Base-by-base conservation (phyloP, 2,113 vertebrate species). In the Mormyrus iriodes region DNA sequence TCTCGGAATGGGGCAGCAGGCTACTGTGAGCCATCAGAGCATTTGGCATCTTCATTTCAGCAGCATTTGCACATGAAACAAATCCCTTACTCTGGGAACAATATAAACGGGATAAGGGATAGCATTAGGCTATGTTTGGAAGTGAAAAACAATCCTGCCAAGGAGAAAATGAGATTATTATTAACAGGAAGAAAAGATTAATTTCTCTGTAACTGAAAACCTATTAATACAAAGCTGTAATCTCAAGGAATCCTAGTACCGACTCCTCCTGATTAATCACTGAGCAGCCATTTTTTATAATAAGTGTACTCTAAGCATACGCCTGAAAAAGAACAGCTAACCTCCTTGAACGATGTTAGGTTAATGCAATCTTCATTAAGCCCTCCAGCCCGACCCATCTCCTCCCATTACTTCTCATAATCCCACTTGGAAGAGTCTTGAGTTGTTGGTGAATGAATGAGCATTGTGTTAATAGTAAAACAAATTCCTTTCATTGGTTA, bases 331-430 rank as follows among this genome's bases (percentile, higher is more conserved):
- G 49, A 58, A 21, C 21, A n/a, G 84, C 86, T 61, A 69, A 84
- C 55, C 83, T 85, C 52, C 85, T 55, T 49, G 21, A 84, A 53
- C 46, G 31, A 55, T 83, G 85, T 53, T 89, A 35, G 39, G 88
- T 87, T 89, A 87, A 90, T 87, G 85, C 48, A 44, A 88, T 82
- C 90, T 88, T 85, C 49, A 89, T 91, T 44, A 55, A 89, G 87
- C 73, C 85, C 69, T 9, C 44, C 79, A n/a, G 69, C 44, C 65
- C 85, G 17, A 53, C 46, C 39, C 86, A 61, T 19, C 82, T 52
- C 48, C 31, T 46, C 53, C 87, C 46, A 55, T 89, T 55, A 27
- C 69, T 44, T 15, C 88, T 31, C 31, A 87, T 48, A 52, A 48
- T 35, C 79, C 39, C 7, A 31, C 27, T 73, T 48, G 55, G 39